Conservation (phyloP, 2,888 invertebrate species). For the Hirudinaria manillensis region DNA sequence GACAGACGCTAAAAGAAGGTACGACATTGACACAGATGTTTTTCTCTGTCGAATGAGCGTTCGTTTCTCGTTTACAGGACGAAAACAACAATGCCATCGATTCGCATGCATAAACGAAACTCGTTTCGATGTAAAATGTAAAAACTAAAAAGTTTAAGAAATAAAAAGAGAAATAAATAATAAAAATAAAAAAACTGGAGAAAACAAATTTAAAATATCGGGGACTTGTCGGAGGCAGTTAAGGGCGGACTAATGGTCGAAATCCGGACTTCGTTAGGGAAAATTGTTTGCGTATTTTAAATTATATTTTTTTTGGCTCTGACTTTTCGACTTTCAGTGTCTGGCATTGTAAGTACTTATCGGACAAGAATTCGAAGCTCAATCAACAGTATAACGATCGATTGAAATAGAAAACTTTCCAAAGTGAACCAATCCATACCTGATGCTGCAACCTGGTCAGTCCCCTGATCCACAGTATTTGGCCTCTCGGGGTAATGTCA, state of each 20-base stretch:
- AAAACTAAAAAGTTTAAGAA: neutral
- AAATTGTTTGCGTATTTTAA: constrained; percentile 4
- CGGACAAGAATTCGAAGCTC: constrained; percentile 16
- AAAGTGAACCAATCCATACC: constrained; percentile 49
- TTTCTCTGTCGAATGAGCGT: constrained; percentile 1
- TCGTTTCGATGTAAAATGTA: neutral
- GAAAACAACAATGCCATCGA: neutral
- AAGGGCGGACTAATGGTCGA: neutral
- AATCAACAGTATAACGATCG: neutral
- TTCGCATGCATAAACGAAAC: neutral
- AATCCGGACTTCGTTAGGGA: neutral
- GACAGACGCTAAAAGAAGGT: constrained; percentile 30
- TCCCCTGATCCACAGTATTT: constrained; percentile 99
- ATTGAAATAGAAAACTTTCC: too few relatives aligned
- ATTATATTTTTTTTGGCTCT: neutral
- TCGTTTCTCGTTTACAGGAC: constrained; percentile 5
- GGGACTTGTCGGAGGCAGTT: constrained; percentile 8
- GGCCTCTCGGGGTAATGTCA: constrained; percentile 77
- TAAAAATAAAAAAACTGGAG: neutral
- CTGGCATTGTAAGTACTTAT: neutral
- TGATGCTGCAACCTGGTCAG: constrained; percentile 69
- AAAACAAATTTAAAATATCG: neutral
- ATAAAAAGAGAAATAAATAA: neutral
- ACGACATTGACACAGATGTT: neutral
- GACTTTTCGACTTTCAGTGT: neutral